Percentiles rank a stretch among this genome's conserved stretches.
Conservation (phyloP, 2,797 vertebrate species). For the Chanos chanos region DNA sequence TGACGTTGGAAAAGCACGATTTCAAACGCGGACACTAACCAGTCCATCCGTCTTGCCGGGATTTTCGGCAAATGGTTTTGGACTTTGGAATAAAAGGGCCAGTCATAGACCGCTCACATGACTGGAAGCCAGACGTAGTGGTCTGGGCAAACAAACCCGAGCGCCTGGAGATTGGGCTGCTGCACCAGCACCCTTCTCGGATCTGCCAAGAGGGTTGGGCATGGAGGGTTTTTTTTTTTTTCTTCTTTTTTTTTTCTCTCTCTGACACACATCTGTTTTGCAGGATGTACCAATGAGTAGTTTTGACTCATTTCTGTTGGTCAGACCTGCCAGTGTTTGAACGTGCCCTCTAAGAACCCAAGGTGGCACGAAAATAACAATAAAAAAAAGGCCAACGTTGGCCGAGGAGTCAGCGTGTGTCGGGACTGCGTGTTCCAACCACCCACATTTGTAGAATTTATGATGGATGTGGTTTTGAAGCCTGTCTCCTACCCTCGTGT, state of each 20-base stretch:
- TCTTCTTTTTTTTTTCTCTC: no score
- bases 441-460: conserved; percentile 8
- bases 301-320: conserved; percentile 72
- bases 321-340: conserved; percentile 66
- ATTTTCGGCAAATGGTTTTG: conserved; percentile 32
- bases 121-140: conserved; percentile 12
- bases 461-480: conserved; percentile 14
- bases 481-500: conserved; percentile 21
- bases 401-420: conserved; percentile 31
- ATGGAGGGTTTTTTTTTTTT: no score
- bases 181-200: conserved; percentile 35
- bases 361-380: conserved; percentile 63
- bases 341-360: conserved; percentile 67
- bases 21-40: conserved; percentile 6
- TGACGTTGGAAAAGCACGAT: conserved; percentile 8
- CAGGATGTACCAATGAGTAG: conserved; percentile 67
- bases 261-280: conserved; percentile 71
- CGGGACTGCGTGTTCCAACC: conserved; percentile 27
- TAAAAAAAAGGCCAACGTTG: conserved; percentile 63
- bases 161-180: neutral
- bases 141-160: conserved; percentile 7
- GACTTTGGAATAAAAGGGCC: conserved; percentile 56
- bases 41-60: neutral
- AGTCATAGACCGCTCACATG: conserved; percentile 34
- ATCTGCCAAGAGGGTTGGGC: no score